Conservation (phyloP, 2,113 vertebrate species). For the Limanda limanda region DNA sequence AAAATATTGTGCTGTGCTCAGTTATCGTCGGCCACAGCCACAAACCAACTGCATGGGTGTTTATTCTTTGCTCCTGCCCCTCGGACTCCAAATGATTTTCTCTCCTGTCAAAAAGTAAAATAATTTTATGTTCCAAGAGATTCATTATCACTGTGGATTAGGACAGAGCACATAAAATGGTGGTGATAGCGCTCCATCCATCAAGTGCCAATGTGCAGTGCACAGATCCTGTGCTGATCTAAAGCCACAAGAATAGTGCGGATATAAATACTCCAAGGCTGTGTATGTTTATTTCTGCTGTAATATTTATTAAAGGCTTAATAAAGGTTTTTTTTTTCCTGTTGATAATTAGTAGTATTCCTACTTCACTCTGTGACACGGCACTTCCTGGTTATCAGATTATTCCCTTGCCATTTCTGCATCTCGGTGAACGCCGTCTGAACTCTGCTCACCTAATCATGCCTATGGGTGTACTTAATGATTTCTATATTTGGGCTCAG, state of each 20-base stretch:
- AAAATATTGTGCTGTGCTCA: neutral
- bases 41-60: slow-evolving; percentile 1
- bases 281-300: slow-evolving; percentile 32
- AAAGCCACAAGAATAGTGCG: slow-evolving; percentile 6
- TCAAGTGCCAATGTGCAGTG: slow-evolving; percentile 18
- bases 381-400: slow-evolving; percentile 36
- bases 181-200: slow-evolving; percentile 56
- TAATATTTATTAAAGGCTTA: slow-evolving; percentile 42
- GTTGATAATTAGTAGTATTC: slow-evolving; percentile 36
- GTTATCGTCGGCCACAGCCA: neutral
- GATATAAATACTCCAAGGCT: slow-evolving; percentile 42
- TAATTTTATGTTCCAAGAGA: slow-evolving; percentile 56
- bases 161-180: slow-evolving; percentile 51
- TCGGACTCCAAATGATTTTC: slow-evolving; percentile 42
- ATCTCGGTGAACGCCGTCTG: slow-evolving; percentile 25
- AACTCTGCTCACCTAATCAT: slow-evolving; percentile 47
- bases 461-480: slow-evolving; percentile 34
- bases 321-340: slow-evolving; percentile 36
- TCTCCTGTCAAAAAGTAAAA: slow-evolving; percentile 54
- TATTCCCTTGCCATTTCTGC: slow-evolving; percentile 15
- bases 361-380: slow-evolving; percentile 8
- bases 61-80: slow-evolving; percentile 28
- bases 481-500: slow-evolving; percentile 33
- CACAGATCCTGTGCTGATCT: slow-evolving; percentile 41
- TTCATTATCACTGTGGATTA: slow-evolving; percentile 56